Conservation (phyloP, 92 coral and sea anemone genomes). For the Epizoanthus rinbou region DNA sequence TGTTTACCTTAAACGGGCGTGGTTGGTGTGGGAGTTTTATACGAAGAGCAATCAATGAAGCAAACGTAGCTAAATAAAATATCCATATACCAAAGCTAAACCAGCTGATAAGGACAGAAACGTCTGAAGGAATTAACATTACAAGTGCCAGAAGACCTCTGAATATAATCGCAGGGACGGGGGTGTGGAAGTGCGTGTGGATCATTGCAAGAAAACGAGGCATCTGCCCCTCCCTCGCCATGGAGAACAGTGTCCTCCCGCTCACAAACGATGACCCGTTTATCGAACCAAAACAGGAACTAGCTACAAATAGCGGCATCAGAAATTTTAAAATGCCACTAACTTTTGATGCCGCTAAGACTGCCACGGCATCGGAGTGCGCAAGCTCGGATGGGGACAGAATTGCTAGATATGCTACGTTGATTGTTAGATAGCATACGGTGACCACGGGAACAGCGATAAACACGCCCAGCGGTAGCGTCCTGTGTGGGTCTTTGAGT, state of each 20-base stretch:
- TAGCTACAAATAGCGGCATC: slow-evolving; percentile 60
- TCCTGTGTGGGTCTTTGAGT: slow-evolving; percentile 53
- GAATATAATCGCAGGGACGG: slow-evolving; percentile 54
- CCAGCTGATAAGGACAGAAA: slow-evolving; percentile 51
- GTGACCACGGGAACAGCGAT: slow-evolving; percentile 60
- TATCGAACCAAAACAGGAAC: slow-evolving; percentile 54
- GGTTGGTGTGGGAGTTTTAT: slow-evolving; percentile 51
- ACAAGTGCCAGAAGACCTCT: slow-evolving; percentile 47
- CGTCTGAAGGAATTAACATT: slow-evolving; percentile 53
- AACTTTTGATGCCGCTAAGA: slow-evolving; percentile 39
- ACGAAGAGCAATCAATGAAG: slow-evolving; percentile 51
- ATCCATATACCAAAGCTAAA: slow-evolving; percentile 54
- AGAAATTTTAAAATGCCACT: slow-evolving; percentile 8
- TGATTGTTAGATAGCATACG: slow-evolving; percentile 47
- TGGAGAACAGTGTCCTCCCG: slow-evolving; percentile 53
- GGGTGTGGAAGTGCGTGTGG: slow-evolving; percentile 51
- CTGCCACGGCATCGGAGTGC: slow-evolving; percentile 54
- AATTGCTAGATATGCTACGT: slow-evolving; percentile 56
- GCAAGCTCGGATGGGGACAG: slow-evolving; percentile 46
- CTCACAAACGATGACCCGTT: slow-evolving; percentile 43
- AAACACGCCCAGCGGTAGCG: slow-evolving; percentile 54
- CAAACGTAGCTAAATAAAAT: slow-evolving; percentile 46
- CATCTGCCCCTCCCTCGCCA: slow-evolving; percentile 63
- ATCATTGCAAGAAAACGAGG: slow-evolving; percentile 49
- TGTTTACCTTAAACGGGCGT: slow-evolving; percentile 55